Evolutionary conservation across 2,113 vertebrate genomes (phyloP).

Genomic region (Heterotilapia buettikoferi): DNA sequence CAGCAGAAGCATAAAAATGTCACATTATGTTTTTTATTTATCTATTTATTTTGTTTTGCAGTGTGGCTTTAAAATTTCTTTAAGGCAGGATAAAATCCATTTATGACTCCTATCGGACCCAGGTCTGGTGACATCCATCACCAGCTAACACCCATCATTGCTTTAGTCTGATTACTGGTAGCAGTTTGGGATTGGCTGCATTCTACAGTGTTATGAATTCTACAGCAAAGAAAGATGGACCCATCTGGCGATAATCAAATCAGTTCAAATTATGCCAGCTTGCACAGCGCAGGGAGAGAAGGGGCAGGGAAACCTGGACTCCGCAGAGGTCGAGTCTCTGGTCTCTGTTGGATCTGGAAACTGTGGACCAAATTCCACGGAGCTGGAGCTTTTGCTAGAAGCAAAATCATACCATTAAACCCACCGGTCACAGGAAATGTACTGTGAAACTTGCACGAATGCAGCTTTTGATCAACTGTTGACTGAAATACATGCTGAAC

Average conservation of each 20-base stretch:
- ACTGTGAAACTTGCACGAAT: background rate
- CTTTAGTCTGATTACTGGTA: background rate
- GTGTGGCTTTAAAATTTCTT: background rate
- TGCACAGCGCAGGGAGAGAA: slow-evolving; percentile 5
- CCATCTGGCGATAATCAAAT: background rate
- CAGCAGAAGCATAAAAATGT: background rate
- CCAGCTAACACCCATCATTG: background rate
- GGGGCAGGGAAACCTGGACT: slow-evolving; percentile 42
- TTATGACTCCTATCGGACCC: background rate
- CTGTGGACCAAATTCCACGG: slow-evolving; percentile 69
- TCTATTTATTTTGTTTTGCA: background rate
- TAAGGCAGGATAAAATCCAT: background rate
- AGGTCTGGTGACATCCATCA: background rate
- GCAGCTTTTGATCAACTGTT: background rate
- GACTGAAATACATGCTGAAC: background rate
- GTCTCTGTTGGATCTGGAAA: slow-evolving; percentile 54
- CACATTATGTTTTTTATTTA: background rate
- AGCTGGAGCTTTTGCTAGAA: slow-evolving; percentile 60
- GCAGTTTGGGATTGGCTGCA: background rate
- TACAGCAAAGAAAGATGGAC: background rate
- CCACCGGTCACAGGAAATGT: background rate
- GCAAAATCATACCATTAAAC: slow-evolving; percentile 48
- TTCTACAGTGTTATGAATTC: background rate
- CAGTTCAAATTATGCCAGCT: background rate
- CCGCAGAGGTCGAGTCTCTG: slow-evolving; percentile 37